A percentile compares a stretch with the other conserved stretches of the same genome.
These are phyloP conservation scores for Drosophila peninsularis DNA, from an alignment of 2,888 invertebrate species.

Conservation along the genomic window DNA sequence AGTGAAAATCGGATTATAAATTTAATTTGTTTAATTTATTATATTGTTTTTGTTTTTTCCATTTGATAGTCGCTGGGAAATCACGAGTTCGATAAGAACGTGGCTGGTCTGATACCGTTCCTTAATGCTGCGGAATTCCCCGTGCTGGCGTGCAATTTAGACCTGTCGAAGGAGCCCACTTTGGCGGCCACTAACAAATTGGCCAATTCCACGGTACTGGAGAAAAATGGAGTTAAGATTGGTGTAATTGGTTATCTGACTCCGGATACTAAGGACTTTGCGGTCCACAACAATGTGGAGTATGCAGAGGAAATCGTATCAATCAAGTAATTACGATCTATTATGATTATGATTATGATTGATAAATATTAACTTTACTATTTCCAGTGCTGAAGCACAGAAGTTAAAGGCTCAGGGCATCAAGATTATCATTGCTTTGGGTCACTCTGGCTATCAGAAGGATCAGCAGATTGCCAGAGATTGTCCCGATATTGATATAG, in stretches of 20 bases:
- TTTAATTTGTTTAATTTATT: not conserved
- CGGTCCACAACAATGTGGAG: constrained; percentile 86
- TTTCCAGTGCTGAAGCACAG: constrained; percentile 87
- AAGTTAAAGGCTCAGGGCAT: constrained; percentile 88
- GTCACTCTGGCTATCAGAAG: constrained; percentile 93
- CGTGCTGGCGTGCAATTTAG: constrained; percentile 91
- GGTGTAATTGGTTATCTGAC: constrained; percentile 95
- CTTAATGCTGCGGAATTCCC: constrained; percentile 89
- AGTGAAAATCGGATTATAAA: constrained; percentile 62
- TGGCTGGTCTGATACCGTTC: constrained; percentile 90
- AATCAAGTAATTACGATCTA: constrained; percentile 85
- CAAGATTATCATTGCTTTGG: constrained; percentile 93
- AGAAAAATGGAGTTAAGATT: constrained; percentile 88
- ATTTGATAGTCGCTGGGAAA: constrained; percentile 92
- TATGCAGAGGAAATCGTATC: constrained; percentile 89
- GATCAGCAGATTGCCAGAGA: constrained; percentile 91
- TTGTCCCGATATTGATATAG: constrained; percentile 92
- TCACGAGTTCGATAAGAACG: constrained; percentile 95
- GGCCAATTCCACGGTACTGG: constrained; percentile 88
- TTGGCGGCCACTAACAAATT: constrained; percentile 85
- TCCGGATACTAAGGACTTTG: constrained; percentile 89
- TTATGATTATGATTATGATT: not conserved
- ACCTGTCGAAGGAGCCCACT: constrained; percentile 88
- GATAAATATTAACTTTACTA: not conserved
- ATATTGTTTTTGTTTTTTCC: not conserved